Evolutionary conservation across 2,797 vertebrate species (phyloP).

Genomic region (Pseudomugil tenellus): DNA sequence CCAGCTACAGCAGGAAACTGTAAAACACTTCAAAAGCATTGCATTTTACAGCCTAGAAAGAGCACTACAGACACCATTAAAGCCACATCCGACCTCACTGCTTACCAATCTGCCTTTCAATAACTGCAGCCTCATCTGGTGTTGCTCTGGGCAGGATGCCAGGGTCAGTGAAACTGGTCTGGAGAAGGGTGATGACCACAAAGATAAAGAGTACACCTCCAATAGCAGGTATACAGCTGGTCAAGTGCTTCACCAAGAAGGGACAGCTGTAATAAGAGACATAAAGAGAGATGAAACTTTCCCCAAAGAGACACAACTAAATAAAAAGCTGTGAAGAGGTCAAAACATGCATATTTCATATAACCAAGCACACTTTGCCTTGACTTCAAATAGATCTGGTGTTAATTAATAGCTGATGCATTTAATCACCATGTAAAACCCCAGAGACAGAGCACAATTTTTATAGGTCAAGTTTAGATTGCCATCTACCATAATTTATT

Average conservation of each 20-base stretch:
- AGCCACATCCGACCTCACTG: background rate
- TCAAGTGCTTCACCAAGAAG: slow-evolving; percentile 90
- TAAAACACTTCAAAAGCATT: background rate
- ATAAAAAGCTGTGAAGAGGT: slow-evolving; percentile 4
- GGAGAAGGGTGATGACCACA: slow-evolving; percentile 92
- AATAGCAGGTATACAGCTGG: slow-evolving; percentile 90
- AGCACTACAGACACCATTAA: background rate
- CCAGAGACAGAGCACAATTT: slow-evolving; percentile 33
- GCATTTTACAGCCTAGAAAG: background rate
- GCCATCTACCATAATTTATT: background rate
- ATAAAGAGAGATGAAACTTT: slow-evolving; percentile 11
- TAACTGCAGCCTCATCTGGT: slow-evolving; percentile 89
- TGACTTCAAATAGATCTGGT: slow-evolving; percentile 10
- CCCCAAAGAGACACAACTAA: background rate
- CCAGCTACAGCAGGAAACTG: background rate
- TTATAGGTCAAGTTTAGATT: slow-evolving; percentile 17
- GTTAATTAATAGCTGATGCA: slow-evolving; percentile 52
- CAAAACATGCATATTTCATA: background rate
- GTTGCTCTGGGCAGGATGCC: slow-evolving; percentile 96
- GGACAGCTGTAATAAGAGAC: slow-evolving; percentile 85
- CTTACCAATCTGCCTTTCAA: slow-evolving; percentile 93
- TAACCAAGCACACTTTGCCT: slow-evolving; percentile 7
- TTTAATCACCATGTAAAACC: slow-evolving; percentile 58
- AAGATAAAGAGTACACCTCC: slow-evolving; percentile 92
- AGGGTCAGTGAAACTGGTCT: slow-evolving; percentile 93